Evolutionary conservation across 2,888 invertebrate genomes (phyloP).

Genomic region (Capitulum mitella): DNA sequence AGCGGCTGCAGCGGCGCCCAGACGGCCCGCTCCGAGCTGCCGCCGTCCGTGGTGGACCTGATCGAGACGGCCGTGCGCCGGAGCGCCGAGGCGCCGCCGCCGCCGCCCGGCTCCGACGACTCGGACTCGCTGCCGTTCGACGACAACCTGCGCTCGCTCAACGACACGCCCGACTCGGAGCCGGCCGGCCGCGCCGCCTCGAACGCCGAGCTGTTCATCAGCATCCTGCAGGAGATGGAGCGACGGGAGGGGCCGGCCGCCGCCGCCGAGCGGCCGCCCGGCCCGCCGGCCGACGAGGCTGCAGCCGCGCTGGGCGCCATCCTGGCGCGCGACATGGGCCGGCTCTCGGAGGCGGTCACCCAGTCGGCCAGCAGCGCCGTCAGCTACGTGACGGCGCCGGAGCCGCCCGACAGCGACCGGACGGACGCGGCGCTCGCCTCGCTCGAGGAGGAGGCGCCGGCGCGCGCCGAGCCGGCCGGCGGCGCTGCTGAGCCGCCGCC

Average conservation of each 20-base stretch:
- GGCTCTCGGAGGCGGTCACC: neutral
- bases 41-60: slow-evolving; percentile 3
- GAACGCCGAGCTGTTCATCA: neutral
- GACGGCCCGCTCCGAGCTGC: slow-evolving; percentile 5
- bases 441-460: neutral
- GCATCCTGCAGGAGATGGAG: slow-evolving; percentile 22
- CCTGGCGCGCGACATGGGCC: slow-evolving; percentile 20
- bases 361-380: neutral
- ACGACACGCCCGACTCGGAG: neutral
- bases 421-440: neutral
- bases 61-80: slow-evolving; percentile 18
- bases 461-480: neutral
- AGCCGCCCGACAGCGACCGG: neutral
- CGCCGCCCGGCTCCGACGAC: neutral
- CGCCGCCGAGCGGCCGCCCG: neutral
- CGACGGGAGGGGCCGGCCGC: neutral
- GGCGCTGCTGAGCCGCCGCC: neutral
- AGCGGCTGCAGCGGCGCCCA: neutral
- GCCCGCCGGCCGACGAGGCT: neutral
- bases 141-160: slow-evolving; percentile 13
- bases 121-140: slow-evolving; percentile 17
- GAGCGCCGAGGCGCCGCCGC: neutral
- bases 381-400: neutral
- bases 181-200: neutral
- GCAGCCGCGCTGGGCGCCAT: slow-evolving; percentile 3